Evolutionary conservation across 1,140 invertebrate genomes (phyloP), one percentile per base, ranked within the genome.

Genomic region (Drosophila punjabiensis): DNA sequence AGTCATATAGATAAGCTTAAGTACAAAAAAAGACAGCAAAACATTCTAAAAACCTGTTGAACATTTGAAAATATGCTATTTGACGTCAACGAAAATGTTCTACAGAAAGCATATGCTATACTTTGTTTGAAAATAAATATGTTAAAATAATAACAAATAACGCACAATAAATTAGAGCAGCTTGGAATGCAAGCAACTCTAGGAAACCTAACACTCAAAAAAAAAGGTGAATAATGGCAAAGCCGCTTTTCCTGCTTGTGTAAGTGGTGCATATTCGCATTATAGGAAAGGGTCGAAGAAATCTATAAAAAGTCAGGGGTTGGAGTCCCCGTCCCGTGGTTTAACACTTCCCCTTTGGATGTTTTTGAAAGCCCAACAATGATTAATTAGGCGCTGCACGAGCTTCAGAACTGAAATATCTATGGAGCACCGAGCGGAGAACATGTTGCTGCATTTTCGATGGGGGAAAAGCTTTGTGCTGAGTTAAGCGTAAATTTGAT

Each of bases 401-500:
- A 59, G 30, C 48, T 67, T 43, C 28, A 14, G 28, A 70, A 61
- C 81, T 77, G 56, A 65, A 50, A 56, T 50, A 50, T 56, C n/a
- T 39, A 32, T 37, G 24, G 6, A 53, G 30, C 10, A 24, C 20
- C 20, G 11, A 41, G 32, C 30, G 32, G 37, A 30, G 45, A 74
- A 74, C 43, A 59, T 35, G 28, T 43, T 53, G 24, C 61, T 53
- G 56, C 62, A 71, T 70, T 73, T 77, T 48, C 28, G 47, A 20
- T 69, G 66, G 41, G 52, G 55, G 39, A 74, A 64, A 53, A 67
- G 48, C 63, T 50, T 78, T 79, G 59, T 71, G 85, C 85, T 85
- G 81, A 85, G 67, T 33, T 66, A 28, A 79, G 78, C 81, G 58
- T 35, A 55, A 67, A 69, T 63, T 79, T 69, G 18, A 41, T 63